Conservation (phyloP, 2,888 invertebrate species). For the Drosophila anomalata region DNA sequence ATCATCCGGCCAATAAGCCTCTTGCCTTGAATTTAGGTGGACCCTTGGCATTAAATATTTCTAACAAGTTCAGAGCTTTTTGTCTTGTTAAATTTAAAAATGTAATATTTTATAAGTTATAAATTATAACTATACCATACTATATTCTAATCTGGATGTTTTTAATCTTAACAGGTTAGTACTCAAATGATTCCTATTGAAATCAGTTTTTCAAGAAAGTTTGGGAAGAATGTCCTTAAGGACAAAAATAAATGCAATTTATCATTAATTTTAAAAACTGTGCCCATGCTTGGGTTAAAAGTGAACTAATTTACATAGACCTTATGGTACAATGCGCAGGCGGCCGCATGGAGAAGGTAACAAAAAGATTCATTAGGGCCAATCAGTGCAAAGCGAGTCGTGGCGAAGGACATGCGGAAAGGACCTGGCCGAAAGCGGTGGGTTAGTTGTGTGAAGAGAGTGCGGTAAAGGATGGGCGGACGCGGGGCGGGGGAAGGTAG, state of each 20-base stretch:
- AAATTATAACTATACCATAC: no score
- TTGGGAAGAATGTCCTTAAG: not conserved
- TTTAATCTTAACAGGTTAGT: no score
- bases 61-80: not conserved
- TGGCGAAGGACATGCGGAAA: slow-evolving; percentile 39
- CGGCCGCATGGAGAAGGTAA: slow-evolving; percentile 69
- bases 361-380: slow-evolving; percentile 77
- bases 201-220: no score
- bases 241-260: slow-evolving; percentile 11
- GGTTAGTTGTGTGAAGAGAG: slow-evolving; percentile 10
- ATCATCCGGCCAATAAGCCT: not conserved
- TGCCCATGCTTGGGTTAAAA: slow-evolving; percentile 64
- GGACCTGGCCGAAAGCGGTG: slow-evolving; percentile 31
- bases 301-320: slow-evolving; percentile 77
- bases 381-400: slow-evolving; percentile 72
- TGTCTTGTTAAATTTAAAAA: no score
- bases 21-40: not conserved
- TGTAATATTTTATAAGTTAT: no score
- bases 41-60: not conserved
- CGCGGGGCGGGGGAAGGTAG: slow-evolving; percentile 17
- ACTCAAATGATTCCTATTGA: no score
- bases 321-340: slow-evolving; percentile 75
- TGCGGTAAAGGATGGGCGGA: not conserved
- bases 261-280: not conserved
- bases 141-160: no score